Percentiles rank a stretch among this genome's conserved stretches.
Conservation (phyloP, 1,140 invertebrate species). For the Philotrypesis tridentata region DNA sequence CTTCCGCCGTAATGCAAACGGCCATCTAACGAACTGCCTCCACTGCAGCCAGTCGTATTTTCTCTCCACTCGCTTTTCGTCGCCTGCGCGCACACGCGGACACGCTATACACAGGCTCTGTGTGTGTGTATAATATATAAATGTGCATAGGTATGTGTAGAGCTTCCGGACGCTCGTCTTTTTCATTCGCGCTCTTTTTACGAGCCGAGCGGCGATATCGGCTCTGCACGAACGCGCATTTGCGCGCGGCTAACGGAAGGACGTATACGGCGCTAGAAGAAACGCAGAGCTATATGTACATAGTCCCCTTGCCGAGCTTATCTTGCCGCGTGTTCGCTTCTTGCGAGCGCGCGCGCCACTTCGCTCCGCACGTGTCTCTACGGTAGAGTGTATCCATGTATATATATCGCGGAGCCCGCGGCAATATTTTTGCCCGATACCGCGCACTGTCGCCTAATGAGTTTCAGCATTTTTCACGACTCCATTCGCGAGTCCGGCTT, state of each 20-base stretch:
- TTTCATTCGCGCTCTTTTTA: slow-evolving; percentile 31
- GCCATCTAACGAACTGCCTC: not conserved
- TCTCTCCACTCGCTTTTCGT: not conserved
- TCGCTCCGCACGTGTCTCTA: not conserved
- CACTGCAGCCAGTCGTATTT: not conserved
- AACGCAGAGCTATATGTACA: not conserved
- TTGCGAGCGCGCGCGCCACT: not conserved
- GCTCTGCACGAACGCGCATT: slow-evolving; percentile 9
- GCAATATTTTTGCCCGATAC: not conserved
- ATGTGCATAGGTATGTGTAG: not conserved
- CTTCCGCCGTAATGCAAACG: not conserved
- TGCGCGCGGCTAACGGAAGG: not conserved
- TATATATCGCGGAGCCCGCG: no score
- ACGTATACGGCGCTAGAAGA: not conserved
- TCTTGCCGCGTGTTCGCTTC: not conserved
- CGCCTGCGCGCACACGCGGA: no score
- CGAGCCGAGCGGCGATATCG: slow-evolving; percentile 31
- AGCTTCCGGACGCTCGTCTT: slow-evolving; percentile 37
- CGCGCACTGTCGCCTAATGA: not conserved
- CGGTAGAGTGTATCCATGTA: no score
- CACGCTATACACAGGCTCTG: no score
- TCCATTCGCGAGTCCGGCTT: not conserved
- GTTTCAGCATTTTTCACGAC: not conserved
- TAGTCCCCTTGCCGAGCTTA: not conserved
- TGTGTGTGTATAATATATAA: no score